Evolutionary conservation across 2,888 invertebrate genomes (phyloP).

Genomic region (Ennomos erosarius): DNA sequence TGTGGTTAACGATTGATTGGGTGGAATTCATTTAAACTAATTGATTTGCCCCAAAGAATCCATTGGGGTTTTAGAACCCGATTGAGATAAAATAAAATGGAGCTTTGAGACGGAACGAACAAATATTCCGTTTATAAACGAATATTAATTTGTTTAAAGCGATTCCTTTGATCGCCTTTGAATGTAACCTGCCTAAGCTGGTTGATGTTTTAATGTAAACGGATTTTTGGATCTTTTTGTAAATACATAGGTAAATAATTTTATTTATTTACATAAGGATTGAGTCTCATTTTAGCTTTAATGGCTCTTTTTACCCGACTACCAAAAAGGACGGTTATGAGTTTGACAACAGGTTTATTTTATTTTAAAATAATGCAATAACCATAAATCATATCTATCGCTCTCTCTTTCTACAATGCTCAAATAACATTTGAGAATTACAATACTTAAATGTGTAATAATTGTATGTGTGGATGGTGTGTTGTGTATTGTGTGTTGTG

Average conservation of each 20-base stretch:
- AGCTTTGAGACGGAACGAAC: conserved; percentile 25
- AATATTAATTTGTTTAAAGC: conserved; percentile 34
- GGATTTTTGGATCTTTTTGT: conserved; percentile 10
- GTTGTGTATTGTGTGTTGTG: too few relatives aligned
- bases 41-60: conserved; percentile 41
- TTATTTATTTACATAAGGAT: conserved; percentile 1
- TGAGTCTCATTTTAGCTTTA: too few relatives aligned
- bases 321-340: too few relatives aligned
- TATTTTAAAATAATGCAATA: too few relatives aligned
- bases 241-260: neutral
- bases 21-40: conserved; percentile 49
- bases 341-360: too few relatives aligned
- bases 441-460: too few relatives aligned
- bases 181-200: conserved; percentile 21
- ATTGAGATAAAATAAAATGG: conserved; percentile 43
- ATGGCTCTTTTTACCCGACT: too few relatives aligned
- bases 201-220: conserved; percentile 27
- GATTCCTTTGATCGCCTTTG: conserved; percentile 34
- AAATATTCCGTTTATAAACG: conserved; percentile 32
- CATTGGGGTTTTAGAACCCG: conserved; percentile 32
- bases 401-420: too few relatives aligned
- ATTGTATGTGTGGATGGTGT: too few relatives aligned
- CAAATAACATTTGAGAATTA: too few relatives aligned
- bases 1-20: conserved; percentile 48
- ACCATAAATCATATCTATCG: too few relatives aligned